A percentile compares a stretch with the other conserved stretches of the same genome.
These are phyloP conservation scores for Cryptus armator DNA, from an alignment of 2,888 invertebrate genomes.

Conservation along the genomic window DNA sequence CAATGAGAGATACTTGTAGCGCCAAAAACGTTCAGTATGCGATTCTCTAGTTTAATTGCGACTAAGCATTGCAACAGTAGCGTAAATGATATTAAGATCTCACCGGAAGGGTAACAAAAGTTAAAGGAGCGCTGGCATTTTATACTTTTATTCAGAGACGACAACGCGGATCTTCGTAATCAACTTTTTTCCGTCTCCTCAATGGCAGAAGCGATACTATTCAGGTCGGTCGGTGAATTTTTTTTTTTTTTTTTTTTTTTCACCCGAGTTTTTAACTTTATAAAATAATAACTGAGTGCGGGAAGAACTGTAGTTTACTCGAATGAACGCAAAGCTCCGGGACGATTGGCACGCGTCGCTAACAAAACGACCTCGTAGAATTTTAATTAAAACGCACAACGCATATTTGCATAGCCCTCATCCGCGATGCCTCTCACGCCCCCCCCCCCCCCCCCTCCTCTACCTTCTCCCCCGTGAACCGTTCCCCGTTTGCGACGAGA, in stretches of 20 bases:
- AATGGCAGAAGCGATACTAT: not conserved
- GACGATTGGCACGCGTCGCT: conserved; percentile 62
- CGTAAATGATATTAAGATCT: too few relatives aligned
- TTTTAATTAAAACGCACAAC: conserved; percentile 69
- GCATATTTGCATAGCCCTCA: conserved; percentile 65
- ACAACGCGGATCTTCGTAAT: not conserved
- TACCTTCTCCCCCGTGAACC: conserved; percentile 1
- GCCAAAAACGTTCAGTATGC: not conserved
- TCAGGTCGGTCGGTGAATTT: not conserved
- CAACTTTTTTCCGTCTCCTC: not conserved
- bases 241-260: not conserved
- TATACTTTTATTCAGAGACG: too few relatives aligned
- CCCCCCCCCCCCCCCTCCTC: not conserved
- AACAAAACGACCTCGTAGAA: conserved; percentile 63
- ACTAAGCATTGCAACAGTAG: not conserved
- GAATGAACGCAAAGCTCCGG: conserved; percentile 51
- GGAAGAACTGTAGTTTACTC: conserved; percentile 27
- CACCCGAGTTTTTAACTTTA: not conserved
- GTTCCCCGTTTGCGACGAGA: not conserved
- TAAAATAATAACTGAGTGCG: conserved; percentile 2
- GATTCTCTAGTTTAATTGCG: not conserved
- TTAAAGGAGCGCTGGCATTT: not conserved
- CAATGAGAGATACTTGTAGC: not conserved
- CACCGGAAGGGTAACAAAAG: too few relatives aligned
- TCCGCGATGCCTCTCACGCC: conserved; percentile 22